Base-by-base conservation (phyloP, 2,113 vertebrate genomes). In the Apodemus speciosus region DNA sequence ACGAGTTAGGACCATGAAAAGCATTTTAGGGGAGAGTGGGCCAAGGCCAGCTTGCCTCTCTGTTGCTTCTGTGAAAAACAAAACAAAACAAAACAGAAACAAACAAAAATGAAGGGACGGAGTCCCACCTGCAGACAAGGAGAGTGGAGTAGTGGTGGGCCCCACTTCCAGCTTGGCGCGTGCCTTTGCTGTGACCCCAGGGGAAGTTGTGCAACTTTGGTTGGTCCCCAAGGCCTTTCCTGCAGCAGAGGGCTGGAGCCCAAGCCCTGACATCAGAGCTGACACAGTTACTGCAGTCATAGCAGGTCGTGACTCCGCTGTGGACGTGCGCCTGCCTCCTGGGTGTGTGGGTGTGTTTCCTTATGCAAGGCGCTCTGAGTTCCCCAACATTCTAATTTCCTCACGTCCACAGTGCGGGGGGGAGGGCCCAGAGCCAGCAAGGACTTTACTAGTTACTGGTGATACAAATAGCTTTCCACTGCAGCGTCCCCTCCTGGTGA, bases 221-320 rank as follows among this genome's bases (percentile, higher is more conserved):
- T 60, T 43, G 5, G 88, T 69, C 49, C 90, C 43, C 8, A 40
- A 90, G 46, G 49, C 88, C 68, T 58, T 60, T 93, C 84, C 88
- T 75, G 92, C 77, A 94, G 87, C 32, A 15, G 32, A 3, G 62
- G 27, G 66, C 84, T 89, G 64, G 86, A 64, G 73, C 84, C 69
- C 16, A 21, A 79, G 60, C 46, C 71, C 75, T 93, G 91, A 96
- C 95, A 85, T 93, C 92, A 96, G 93, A 91, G 64, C 81, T 94
- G 95, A 96, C 88, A 69, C 51, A 40, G 77, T 38, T 79, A 43
- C 49, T 51, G 64, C 60, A 46, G 66, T 38, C 89, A 56, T 38
- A 51, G 58, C 81, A 5, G 83, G 72, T 87, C 6, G 35, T 89
- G 96, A 96, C 91, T 93, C 13, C 58, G 77, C 72, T 49, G 68